Base-by-base conservation (phyloP, 2,888 invertebrate species). In the Druceiella hillmani region DNA sequence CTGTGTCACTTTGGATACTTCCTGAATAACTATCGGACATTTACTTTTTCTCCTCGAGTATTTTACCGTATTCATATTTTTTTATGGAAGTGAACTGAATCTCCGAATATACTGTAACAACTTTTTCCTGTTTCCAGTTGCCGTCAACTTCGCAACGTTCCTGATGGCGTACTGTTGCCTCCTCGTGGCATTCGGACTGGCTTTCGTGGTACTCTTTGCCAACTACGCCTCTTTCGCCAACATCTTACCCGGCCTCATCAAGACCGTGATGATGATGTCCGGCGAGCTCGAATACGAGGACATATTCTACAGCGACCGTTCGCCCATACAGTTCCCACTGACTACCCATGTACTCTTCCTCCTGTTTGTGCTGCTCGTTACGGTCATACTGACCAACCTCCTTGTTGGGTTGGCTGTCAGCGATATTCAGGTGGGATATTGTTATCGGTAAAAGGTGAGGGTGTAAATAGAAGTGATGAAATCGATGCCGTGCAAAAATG, bases 221-320 rank as follows among this genome's bases (percentile, higher is more conserved):
- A 83, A 84, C 52, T 84, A 86, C 54, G 75, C 79, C 16, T 76
- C 87, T 0, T 87, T 87, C 55, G 55, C 62, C 40, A 76, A 79
- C 47, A 71, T 86, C 2, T 66, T 76, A 1, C 72, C 76, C 35
- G 75, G 78, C 1, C 54, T 88, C 1, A 63, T 89, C 1, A 88
- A 89, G 62, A 85, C 87, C 0, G 77, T 89, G 9, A 83, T 88
- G 51, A 89, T 90, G 89, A 87, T 90, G 88, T 84, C 87, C 0
- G 89, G 89, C 0, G 89, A 90, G 58, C 57, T 89, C 32, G 88
- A 88, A 56, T 87, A 85, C 48, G 88, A 89, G 56, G 87, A 88
- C 51, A 83, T 88, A 45, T 89, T 88, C 56, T 87, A 83, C 49
- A 70, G 67, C 25, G 70, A 76, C 40, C 61, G 61, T 24, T 59